Conservation (phyloP, 2,888 invertebrate species). For the Tupiocoris notatus region DNA sequence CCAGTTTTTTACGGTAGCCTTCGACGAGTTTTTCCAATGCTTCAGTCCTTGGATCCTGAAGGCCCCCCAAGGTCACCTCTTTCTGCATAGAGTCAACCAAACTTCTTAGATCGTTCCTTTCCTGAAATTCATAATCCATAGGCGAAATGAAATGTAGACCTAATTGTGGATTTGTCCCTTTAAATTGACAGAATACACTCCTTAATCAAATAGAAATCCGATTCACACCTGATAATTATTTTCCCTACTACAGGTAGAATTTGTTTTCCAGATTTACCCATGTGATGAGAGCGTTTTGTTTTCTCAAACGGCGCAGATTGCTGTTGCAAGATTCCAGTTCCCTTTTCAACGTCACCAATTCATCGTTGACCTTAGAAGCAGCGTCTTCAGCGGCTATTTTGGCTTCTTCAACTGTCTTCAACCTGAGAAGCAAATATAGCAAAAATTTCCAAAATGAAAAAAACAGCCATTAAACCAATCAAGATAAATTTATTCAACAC, state of each 20-base stretch:
- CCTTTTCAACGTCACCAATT: conserved; percentile 41
- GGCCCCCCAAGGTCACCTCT: conserved; percentile 64
- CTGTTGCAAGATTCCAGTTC: conserved; percentile 45
- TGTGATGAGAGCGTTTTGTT: conserved; percentile 50
- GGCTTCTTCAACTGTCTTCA: conserved; percentile 47
- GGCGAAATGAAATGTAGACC: too few species aligned
- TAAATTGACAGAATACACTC: too few species aligned
- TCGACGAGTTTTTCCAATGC: conserved; percentile 71
- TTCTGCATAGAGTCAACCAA: conserved; percentile 80
- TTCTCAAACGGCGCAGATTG: conserved; percentile 49
- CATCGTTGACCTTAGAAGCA: conserved; percentile 54
- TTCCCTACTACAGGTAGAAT: too few species aligned
- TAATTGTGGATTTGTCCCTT: too few species aligned
- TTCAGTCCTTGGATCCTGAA: conserved; percentile 59
- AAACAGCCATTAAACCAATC: too few species aligned
- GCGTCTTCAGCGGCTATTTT: conserved; percentile 53
- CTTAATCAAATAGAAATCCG: too few species aligned
- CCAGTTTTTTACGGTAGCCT: conserved; percentile 62
- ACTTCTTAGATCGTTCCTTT: conserved; percentile 77
- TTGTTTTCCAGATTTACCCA: conserved; percentile 49
- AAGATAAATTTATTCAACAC: too few species aligned
- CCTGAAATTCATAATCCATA: too few species aligned
- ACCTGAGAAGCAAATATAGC: conserved; percentile 45
- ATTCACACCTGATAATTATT: too few species aligned
- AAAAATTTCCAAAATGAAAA: too few species aligned